Evolutionary conservation across 2,888 invertebrate species (phyloP).

Genomic region (Lypha dubia): DNA sequence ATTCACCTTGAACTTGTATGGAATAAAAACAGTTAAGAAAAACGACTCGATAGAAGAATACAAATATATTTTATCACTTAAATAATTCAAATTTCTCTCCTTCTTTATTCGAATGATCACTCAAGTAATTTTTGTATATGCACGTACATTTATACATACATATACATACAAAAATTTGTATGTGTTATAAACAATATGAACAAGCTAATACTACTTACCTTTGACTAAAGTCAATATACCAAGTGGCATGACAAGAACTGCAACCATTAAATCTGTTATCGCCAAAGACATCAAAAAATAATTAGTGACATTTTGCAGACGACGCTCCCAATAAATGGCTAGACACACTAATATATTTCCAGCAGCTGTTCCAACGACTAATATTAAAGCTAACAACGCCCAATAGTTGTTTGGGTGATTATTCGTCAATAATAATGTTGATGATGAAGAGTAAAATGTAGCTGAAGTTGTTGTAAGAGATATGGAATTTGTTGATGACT

Average conservation of each 20-base stretch:
- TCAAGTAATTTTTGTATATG: too few relatives aligned
- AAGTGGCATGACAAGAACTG: conserved; percentile 97
- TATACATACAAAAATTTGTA: background rate
- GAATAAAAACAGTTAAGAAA: too few relatives aligned
- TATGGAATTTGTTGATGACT: background rate
- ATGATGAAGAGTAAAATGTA: conserved; percentile 2
- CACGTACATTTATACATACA: background rate
- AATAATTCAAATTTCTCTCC: background rate
- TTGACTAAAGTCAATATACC: conserved; percentile 92
- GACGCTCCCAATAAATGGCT: conserved; percentile 95
- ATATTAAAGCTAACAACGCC: conserved; percentile 89
- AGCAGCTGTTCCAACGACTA: conserved; percentile 93
- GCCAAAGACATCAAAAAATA: conserved; percentile 98
- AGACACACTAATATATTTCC: conserved; percentile 97
- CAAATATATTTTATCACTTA: background rate
- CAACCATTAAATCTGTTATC: conserved; percentile 97
- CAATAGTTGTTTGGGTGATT: conserved; percentile 88
- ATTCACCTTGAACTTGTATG: too few relatives aligned
- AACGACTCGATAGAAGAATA: too few relatives aligned
- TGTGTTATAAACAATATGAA: background rate
- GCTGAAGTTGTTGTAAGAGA: background rate
- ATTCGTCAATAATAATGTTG: conserved; percentile 35
- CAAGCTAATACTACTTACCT: conserved; percentile 85
- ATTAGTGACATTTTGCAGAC: conserved; percentile 98
- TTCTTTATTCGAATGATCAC: too few relatives aligned